Conservation (phyloP, 2,113 vertebrate genomes). For the Megaptera novaeangliae region DNA sequence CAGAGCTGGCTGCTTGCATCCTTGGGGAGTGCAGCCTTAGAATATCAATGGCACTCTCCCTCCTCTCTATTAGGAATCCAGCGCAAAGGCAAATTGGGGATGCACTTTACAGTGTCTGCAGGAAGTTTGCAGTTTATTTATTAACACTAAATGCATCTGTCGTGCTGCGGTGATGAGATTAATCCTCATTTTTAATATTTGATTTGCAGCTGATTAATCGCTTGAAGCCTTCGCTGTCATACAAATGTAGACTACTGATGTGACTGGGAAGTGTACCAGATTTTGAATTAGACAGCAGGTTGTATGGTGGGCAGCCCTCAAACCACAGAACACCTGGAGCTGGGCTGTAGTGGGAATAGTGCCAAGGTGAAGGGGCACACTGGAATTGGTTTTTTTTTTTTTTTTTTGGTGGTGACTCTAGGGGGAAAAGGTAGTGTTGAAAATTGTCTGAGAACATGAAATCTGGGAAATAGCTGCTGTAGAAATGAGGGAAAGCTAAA, state of each 20-base stretch:
- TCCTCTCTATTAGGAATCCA: conserved; percentile 33
- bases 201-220: conserved; percentile 7
- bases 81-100: conserved; percentile 35
- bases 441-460: not conserved
- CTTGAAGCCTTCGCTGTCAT: not conserved
- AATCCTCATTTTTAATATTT: conserved; percentile 32
- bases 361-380: too few relatives aligned
- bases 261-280: not conserved
- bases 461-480: not conserved
- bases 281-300: not conserved
- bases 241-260: not conserved
- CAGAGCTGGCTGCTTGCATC: conserved; percentile 40
- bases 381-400: not conserved
- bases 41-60: conserved; percentile 38
- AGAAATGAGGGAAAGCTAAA: not conserved
- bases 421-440: not conserved
- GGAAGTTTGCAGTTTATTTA: conserved; percentile 56
- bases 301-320: not conserved
- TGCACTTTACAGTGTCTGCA: not conserved
- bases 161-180: not conserved
- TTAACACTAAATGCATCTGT: conserved; percentile 8
- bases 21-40: conserved; percentile 51
- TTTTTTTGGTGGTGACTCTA: not conserved
- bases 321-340: too few relatives aligned
- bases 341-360: not conserved